Conservation (phyloP, 2,888 invertebrate species). For the Gortyna flavago region DNA sequence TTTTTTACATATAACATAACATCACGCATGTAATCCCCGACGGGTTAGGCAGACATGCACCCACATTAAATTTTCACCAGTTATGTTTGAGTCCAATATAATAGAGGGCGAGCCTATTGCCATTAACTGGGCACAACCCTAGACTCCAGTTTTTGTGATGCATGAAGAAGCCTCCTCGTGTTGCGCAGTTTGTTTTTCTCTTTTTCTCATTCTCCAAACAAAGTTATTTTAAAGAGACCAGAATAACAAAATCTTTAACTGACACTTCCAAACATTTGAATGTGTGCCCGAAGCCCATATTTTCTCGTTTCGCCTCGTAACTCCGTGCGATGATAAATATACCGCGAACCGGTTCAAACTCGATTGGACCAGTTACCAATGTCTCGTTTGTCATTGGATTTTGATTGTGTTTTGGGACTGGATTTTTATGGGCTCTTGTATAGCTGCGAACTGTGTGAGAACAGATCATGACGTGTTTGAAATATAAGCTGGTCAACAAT, state of each 20-base stretch:
- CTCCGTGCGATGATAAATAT: conserved; percentile 45
- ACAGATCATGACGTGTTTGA: not conserved
- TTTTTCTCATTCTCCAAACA: not conserved
- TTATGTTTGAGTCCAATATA: too few species aligned
- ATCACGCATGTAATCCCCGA: too few species aligned
- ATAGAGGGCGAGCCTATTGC: too few species aligned
- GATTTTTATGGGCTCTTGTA: conserved; percentile 9
- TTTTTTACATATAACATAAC: too few species aligned
- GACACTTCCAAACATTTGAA: conserved; percentile 20
- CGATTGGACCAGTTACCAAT: conserved; percentile 36
- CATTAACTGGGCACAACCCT: too few species aligned
- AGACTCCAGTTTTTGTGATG: too few species aligned
- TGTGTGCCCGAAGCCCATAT: conserved; percentile 28
- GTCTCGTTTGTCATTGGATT: conserved; percentile 37
- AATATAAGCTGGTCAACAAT: not conserved
- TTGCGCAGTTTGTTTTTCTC: too few species aligned
- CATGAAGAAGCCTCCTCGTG: too few species aligned
- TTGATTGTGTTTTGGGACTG: conserved; percentile 16
- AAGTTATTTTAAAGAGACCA: not conserved
- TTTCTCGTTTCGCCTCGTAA: conserved; percentile 45
- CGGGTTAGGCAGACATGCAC: too few species aligned
- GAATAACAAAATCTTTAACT: conserved; percentile 10
- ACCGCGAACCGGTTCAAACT: conserved; percentile 38
- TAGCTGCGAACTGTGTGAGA: not conserved
- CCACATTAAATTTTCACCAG: too few species aligned